Conservation (phyloP, 2,888 invertebrate species). For the Bombyx huttoni region DNA sequence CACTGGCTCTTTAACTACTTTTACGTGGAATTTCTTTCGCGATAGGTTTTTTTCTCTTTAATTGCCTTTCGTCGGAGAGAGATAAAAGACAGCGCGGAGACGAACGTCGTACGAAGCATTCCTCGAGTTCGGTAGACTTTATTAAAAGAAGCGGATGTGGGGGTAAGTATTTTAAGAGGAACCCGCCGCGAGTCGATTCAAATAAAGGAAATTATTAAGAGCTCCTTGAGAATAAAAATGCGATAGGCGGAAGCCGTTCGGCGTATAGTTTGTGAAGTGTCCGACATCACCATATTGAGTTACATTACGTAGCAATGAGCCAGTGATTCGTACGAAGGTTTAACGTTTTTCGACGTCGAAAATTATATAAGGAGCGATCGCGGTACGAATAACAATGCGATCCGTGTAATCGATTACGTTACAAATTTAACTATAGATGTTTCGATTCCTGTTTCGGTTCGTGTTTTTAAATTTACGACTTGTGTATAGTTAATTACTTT, state of each 20-base stretch:
- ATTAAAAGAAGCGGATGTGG: conserved; percentile 71
- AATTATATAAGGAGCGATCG: conserved; percentile 42
- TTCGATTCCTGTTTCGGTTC: conserved; percentile 30
- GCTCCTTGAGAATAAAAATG: conserved; percentile 50
- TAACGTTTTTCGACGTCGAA: conserved; percentile 40
- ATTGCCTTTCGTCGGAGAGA: conserved; percentile 52
- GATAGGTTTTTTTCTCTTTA: conserved; percentile 46
- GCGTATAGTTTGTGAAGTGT: conserved; percentile 38
- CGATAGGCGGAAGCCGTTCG: conserved; percentile 56
- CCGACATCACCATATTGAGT: conserved; percentile 33
- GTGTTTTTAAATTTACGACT: conserved; percentile 29
- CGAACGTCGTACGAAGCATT: conserved; percentile 52
- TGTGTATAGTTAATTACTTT: conserved; percentile 53
- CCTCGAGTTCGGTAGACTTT: conserved; percentile 58
- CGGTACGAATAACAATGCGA: conserved; percentile 41
- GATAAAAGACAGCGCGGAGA: conserved; percentile 54
- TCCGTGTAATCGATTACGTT: conserved; percentile 47
- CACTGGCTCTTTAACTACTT: conserved; percentile 31
- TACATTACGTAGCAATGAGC: conserved; percentile 43
- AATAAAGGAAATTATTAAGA: conserved; percentile 71
- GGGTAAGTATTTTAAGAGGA: conserved; percentile 71
- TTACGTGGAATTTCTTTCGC: conserved; percentile 54
- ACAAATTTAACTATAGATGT: conserved; percentile 38
- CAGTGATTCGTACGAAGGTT: conserved; percentile 50
- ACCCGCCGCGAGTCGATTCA: conserved; percentile 58